Evolutionary conservation across 2,113 vertebrate species (phyloP).

Genomic region (Chrysochloris asiatica): DNA sequence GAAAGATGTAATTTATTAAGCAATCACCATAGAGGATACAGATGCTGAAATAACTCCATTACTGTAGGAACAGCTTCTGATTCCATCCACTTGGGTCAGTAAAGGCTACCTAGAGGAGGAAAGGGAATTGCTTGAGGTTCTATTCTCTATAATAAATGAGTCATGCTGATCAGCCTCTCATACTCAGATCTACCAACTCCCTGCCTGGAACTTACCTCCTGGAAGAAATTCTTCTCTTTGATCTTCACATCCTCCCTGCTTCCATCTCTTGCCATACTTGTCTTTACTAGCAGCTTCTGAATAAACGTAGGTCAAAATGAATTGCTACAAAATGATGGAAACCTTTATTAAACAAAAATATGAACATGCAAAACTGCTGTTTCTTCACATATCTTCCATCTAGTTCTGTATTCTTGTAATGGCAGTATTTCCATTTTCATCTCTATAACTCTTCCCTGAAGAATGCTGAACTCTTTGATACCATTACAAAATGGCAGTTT

Average conservation of each 20-base stretch:
- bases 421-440: too few relatives aligned
- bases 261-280: not conserved
- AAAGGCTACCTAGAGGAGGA: not conserved
- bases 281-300: not conserved
- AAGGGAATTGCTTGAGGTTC: not conserved
- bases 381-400: too few relatives aligned
- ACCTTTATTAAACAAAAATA: too few relatives aligned
- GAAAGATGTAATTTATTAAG: not conserved
- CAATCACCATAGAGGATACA: not conserved
- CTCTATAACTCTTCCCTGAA: too few relatives aligned
- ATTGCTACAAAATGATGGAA: too few relatives aligned
- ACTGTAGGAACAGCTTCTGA: not conserved
- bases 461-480: too few relatives aligned
- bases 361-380: too few relatives aligned
- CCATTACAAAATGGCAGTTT: not conserved
- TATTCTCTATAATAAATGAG: not conserved
- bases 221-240: not conserved
- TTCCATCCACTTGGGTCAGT: not conserved
- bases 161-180: not conserved
- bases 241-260: not conserved
- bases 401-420: too few relatives aligned
- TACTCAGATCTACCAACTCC: not conserved
- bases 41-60: not conserved
- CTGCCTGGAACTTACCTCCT: not conserved
- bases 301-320: not conserved